These are phyloP conservation scores for Oasisia sp. DNA, from an alignment of 2,888 invertebrate genomes.

Conservation along the genomic window DNA sequence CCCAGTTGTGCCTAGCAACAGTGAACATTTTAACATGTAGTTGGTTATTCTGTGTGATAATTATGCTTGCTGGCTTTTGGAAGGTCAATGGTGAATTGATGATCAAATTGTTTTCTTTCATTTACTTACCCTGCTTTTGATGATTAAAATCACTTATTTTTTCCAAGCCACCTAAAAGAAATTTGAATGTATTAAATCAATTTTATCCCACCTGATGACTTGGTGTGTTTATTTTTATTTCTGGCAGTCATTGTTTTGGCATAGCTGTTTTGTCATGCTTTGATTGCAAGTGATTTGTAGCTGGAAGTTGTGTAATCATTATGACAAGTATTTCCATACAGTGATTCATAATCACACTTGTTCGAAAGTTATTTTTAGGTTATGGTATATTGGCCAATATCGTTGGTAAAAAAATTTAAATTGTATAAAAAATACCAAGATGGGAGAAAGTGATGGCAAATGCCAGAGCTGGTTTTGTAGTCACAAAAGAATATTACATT, in stretches of 20 bases:
- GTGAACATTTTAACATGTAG: conserved; percentile 9
- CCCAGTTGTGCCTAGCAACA: not conserved
- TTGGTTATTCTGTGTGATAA: conserved; percentile 4
- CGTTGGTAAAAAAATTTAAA: not conserved
- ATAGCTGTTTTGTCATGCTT: not conserved
- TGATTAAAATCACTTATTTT: not conserved
- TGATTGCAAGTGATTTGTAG: not conserved
- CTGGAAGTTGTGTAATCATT: not conserved
- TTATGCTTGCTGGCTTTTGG: conserved; percentile 13
- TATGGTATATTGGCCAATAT: not conserved
- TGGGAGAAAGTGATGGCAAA: too few relatives aligned
- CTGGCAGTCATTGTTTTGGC: not conserved
- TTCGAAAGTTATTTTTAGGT: not conserved
- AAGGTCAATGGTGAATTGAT: conserved; percentile 17
- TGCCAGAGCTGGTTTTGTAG: too few relatives aligned
- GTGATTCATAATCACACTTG: not conserved
- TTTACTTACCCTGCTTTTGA: not conserved
- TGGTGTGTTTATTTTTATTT: not conserved
- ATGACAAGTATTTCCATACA: not conserved
- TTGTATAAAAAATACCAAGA: too few relatives aligned
- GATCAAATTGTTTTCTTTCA: not conserved
- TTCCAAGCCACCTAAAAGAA: not conserved
- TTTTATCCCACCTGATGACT: not conserved
- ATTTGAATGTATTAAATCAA: not conserved
- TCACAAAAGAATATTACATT: too few relatives aligned